phyloP scores from a whole-genome alignment of 2,113 vertebrate species.

The Tringa solitaria region DNA sequence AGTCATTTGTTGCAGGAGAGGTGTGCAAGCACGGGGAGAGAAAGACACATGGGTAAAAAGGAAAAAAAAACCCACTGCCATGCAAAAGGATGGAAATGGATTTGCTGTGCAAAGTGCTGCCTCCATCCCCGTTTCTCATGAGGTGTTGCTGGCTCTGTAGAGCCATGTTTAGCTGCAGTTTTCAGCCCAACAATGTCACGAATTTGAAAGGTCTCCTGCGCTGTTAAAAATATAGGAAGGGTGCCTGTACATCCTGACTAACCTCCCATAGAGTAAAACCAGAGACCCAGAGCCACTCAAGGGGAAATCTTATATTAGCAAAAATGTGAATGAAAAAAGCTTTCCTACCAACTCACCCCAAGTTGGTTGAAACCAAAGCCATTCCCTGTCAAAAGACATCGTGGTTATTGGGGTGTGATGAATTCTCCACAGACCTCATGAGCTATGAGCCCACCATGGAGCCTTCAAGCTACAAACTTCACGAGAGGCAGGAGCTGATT shows the following conservation, averaged over 20 bases:
- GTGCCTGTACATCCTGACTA: background rate
- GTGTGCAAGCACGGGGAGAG: slow-evolving; percentile 13
- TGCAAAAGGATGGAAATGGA: background rate
- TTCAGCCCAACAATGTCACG: background rate
- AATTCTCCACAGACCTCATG: background rate
- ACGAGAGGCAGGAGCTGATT: background rate
- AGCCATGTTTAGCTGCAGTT: background rate
- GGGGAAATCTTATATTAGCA: background rate
- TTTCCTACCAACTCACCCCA: background rate
- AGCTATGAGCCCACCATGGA: accelerated
- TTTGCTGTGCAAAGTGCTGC: background rate
- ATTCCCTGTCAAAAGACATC: accelerated
- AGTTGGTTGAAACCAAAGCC: background rate
- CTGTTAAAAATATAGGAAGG: background rate
- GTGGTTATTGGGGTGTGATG: too few species aligned
- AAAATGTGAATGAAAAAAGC: background rate
- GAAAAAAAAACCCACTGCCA: background rate
- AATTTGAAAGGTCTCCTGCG: background rate
- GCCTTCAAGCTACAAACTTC: background rate
- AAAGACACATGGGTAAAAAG: background rate
- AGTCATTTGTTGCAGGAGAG: slow-evolving; percentile 66
- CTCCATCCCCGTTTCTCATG: background rate
- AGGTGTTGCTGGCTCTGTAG: background rate
- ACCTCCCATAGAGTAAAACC: background rate
- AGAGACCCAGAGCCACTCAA: background rate